Base-by-base conservation (phyloP, 64 coral and sea anemone species). In the Cladopsammia gracilis region DNA sequence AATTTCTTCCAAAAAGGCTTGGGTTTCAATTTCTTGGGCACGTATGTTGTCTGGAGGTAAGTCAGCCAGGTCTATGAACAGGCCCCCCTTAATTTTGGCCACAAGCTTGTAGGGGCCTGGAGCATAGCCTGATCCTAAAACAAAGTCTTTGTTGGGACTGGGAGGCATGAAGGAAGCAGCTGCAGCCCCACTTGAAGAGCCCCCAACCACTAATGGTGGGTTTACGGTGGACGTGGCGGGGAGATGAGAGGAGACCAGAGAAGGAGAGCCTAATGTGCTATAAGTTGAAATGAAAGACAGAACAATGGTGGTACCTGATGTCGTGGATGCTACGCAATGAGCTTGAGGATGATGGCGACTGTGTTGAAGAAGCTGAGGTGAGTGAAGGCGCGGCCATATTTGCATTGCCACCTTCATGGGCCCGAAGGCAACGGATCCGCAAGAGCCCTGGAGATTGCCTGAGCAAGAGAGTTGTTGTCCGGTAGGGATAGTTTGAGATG, bases 31-130 rank as follows among this genome's bases (percentile, higher is more conserved):
- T 48, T 58, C 56, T 15, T 73, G 87, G 25, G 72, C 71, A 19
- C 54, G 42, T 1, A 89, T 54, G 62, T 89, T 89, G 26, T 89
- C 87, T 34, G 53, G 71, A 18, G 77, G 45, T 26, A 89, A 53
- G 46, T 89, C 87, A 16, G 49, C 67, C 67, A 25, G 12, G 67
- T 70, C 67, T 56, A 89, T 47, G 16, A 58, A 89, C 50, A 54
- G 34, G 7, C 59, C 24, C 7, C n/a, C 43, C 7, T 56, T 72
- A 48, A 89, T 89, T 58, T 76, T 58, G 15, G 20, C 19, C 14
- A 89, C 87, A 25, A 89, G 26, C 20, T 76, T 89, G 22, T 73
- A 73, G 9, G 87, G 72, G 50, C 77, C 62, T 45, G 87, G 87
- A 22, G 84, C 25, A 25, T 70, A 49, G 3, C 84, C 84, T 25